Percentiles rank a stretch among this genome's conserved stretches.
These are phyloP conservation scores for Myiagra hebetior DNA, from an alignment of 2,113 vertebrate genomes.

Conservation along the genomic window DNA sequence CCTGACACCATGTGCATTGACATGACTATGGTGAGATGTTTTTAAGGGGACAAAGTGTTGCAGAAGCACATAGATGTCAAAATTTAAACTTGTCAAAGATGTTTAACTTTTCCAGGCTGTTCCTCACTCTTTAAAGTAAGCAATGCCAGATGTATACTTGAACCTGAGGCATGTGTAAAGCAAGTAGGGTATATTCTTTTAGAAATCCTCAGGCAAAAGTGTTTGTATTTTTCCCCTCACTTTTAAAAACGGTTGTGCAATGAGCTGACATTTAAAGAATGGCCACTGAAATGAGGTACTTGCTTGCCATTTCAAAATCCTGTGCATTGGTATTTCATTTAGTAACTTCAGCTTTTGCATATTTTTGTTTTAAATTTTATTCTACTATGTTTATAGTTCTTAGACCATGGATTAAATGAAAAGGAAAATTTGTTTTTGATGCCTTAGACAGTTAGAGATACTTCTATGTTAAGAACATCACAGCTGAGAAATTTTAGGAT, in stretches of 20 bases:
- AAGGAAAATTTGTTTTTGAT: not conserved
- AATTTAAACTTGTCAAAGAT: not conserved
- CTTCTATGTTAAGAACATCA: not conserved
- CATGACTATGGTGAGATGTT: not conserved
- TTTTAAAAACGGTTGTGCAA: not conserved
- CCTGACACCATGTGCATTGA: not conserved
- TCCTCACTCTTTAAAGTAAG: not conserved
- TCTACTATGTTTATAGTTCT: not conserved
- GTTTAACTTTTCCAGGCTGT: not conserved
- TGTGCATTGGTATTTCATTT: not conserved
- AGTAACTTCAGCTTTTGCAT: not conserved
- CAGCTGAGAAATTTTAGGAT: not conserved
- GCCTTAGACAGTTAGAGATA: not conserved
- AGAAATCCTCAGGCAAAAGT: not conserved
- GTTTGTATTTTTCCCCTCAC: rapidly evolving
- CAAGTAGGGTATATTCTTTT: rapidly evolving
- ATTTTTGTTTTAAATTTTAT: not conserved
- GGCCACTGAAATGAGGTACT: not conserved
- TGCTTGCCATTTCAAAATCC: not conserved
- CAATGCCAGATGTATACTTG: not conserved
- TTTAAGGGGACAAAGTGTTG: not conserved
- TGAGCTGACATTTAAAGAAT: not conserved
- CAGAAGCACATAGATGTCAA: not conserved
- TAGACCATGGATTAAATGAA: not conserved
- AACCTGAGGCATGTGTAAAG: not conserved